These are phyloP conservation scores for Hydractinia echinata DNA, from an alignment of 30 jellyfish, hydroid and myxozoan species.

Conservation along the genomic window DNA sequence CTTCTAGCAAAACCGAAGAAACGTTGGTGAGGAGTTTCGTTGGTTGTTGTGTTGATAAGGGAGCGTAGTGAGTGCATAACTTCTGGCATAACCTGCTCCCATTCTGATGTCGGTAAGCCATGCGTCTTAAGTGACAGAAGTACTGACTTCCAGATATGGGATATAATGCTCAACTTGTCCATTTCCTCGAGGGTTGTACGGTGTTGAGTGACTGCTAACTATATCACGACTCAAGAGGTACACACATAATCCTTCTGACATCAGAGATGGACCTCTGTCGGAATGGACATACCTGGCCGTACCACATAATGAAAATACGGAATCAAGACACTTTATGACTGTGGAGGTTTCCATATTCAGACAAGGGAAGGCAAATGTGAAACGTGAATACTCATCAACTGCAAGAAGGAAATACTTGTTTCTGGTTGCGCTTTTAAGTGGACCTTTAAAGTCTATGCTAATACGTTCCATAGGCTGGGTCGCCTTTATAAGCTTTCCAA, in stretches of 20 bases:
- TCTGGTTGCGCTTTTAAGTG: slow-evolving; percentile 12
- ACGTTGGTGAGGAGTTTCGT: slow-evolving; percentile 61
- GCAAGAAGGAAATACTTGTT: background rate
- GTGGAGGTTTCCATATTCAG: slow-evolving; percentile 7
- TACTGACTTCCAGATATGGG: slow-evolving; percentile 48
- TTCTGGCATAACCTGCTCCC: slow-evolving; percentile 71
- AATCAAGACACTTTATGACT: slow-evolving; percentile 4
- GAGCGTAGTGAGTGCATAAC: slow-evolving; percentile 65
- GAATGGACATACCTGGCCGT: slow-evolving; percentile 43
- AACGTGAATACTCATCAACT: slow-evolving; percentile 8
- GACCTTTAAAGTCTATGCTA: slow-evolving; percentile 3
- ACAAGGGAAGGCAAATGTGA: slow-evolving; percentile 15
- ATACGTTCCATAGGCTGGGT: slow-evolving; percentile 10
- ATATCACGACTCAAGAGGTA: slow-evolving; percentile 15
- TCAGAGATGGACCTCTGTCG: slow-evolving; percentile 57
- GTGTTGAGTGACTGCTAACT: slow-evolving; percentile 52
- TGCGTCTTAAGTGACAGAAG: slow-evolving; percentile 37
- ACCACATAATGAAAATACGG: slow-evolving; percentile 3
- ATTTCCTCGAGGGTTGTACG: slow-evolving; percentile 31
- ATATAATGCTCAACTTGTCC: slow-evolving; percentile 68
- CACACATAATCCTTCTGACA: background rate
- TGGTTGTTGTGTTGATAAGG: slow-evolving; percentile 59
- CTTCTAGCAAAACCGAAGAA: slow-evolving; percentile 49
- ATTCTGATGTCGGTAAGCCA: slow-evolving; percentile 32
- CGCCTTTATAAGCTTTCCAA: slow-evolving; percentile 2